Conservation (phyloP, 2,113 vertebrate species). For the Aptenodytes patagonicus region DNA sequence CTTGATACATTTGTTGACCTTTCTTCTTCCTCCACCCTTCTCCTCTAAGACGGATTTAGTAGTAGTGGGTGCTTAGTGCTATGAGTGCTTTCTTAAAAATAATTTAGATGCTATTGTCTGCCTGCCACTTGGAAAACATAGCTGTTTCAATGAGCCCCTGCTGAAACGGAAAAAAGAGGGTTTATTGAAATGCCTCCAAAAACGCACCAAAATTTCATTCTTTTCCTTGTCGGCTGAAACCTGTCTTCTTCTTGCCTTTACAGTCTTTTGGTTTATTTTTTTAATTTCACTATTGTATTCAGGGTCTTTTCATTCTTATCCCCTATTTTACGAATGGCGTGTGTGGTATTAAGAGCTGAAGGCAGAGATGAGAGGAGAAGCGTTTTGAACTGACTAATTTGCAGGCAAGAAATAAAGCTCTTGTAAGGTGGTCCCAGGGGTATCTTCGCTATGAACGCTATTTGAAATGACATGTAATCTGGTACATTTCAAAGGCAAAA, state of each 20-base stretch:
- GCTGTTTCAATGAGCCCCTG: constrained; percentile 56
- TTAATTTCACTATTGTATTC: constrained; percentile 20
- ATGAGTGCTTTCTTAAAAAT: constrained; percentile 64
- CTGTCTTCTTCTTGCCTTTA: constrained; percentile 16
- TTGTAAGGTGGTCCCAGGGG: constrained; percentile 58
- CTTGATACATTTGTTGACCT: constrained; percentile 64
- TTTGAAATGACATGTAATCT: constrained; percentile 68
- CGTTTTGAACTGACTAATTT: constrained; percentile 65
- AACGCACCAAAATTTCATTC: constrained; percentile 59
- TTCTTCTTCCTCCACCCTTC: constrained; percentile 49
- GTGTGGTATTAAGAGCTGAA: constrained; percentile 38
- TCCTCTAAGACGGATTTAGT: constrained; percentile 51
- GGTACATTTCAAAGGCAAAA: constrained; percentile 67
- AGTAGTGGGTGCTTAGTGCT: constrained; percentile 50
- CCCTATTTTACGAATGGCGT: not conserved
- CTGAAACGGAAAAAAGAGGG: constrained; percentile 32
- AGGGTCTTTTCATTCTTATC: constrained; percentile 29
- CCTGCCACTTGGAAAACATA: constrained; percentile 59
- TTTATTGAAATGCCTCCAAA: constrained; percentile 70
- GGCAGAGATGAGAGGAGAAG: constrained; percentile 41
- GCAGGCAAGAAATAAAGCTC: constrained; percentile 59
- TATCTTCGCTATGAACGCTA: constrained; percentile 16
- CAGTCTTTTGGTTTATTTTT: constrained; percentile 30
- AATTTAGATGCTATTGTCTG: constrained; percentile 75
- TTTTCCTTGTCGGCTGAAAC: constrained; percentile 37